phyloP scores from a whole-genome alignment of 1,140 invertebrate species.

The Leptinotarsa texana region DNA sequence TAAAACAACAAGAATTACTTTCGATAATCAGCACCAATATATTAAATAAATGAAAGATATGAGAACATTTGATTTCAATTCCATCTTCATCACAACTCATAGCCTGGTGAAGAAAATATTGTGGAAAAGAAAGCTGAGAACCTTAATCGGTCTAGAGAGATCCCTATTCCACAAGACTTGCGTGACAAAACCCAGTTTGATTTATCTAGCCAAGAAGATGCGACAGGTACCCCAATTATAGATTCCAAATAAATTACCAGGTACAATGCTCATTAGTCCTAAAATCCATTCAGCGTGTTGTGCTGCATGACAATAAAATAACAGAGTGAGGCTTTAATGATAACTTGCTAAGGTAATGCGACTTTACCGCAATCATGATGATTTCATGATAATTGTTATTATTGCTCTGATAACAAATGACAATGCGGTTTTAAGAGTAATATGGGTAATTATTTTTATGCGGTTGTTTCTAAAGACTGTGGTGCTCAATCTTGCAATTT shows the following conservation, averaged over 20 bases:
- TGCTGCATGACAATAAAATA: constrained; percentile 16
- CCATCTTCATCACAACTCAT: background rate
- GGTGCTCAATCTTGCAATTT: no score
- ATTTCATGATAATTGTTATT: background rate
- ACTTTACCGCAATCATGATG: constrained; percentile 2
- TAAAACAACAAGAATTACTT: no score
- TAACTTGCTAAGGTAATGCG: background rate
- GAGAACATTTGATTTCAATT: background rate
- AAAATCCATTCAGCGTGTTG: constrained; percentile 15
- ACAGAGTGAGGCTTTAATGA: constrained; percentile 4
- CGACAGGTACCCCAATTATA: constrained; percentile 28
- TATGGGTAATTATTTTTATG: no score
- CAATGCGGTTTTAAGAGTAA: background rate
- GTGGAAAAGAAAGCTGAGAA: background rate
- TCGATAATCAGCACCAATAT: no score
- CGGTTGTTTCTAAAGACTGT: no score
- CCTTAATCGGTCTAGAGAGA: background rate
- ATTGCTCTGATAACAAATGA: background rate
- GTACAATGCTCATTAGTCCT: constrained; percentile 22
- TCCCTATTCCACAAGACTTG: constrained; percentile 12
- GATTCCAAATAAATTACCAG: constrained; percentile 28
- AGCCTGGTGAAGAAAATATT: background rate
- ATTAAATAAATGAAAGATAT: no score
- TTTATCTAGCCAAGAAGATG: constrained; percentile 23
- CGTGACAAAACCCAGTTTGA: constrained; percentile 26